Evolutionary conservation across 2,888 invertebrate genomes (phyloP), one percentile per base, ranked within the genome.

Genomic region (Sinohyriopsis cumingii): DNA sequence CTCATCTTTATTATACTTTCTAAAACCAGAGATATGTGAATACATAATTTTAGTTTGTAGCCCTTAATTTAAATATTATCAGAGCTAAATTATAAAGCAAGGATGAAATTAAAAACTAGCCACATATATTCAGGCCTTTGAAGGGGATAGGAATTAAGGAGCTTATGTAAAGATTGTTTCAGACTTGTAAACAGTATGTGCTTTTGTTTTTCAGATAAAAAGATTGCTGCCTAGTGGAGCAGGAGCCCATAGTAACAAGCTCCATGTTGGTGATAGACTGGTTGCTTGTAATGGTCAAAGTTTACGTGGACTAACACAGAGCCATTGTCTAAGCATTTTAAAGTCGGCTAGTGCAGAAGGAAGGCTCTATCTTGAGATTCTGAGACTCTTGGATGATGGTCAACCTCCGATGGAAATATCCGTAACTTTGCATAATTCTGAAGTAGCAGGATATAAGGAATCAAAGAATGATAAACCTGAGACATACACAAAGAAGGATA

Each of bases 201-300:
- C 59, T 67, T 62, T 68, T 54, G 74, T 60, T 72, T 82, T 82
- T 45, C 85, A 88, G 87, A 81, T 88, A 20, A 86, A 85, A 71
- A 67, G 85, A 59, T 77, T 88, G 25, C 75, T 86, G 33, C 82
- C 85, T 12, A 82, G 83, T 70, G 86, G 87, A 56, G 82, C 83
- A n/a, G 86, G 85, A 68, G 78, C 84, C 6, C 95, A 95, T 90
- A 95, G 95, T 88, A 95, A 95, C 25, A 93, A 95, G 82, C 92
- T 97, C 74, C 92, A 93, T 83, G 92, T 95, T 71, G 96, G 96
- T 20, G 97, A 97, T 90, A 95, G 96, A 92, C 94, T 97, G 77
- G 94, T 96, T 19, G 95, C 95, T 90, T 95, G 96, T 54, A 96
- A 96, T 89, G 96, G 96, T 19, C 75, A 78, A 45, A 77, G 93